Evolutionary conservation across 2,888 invertebrate species (phyloP), one percentile per base, ranked within the genome.

Genomic region (Pycnomerus fuliginosus): DNA sequence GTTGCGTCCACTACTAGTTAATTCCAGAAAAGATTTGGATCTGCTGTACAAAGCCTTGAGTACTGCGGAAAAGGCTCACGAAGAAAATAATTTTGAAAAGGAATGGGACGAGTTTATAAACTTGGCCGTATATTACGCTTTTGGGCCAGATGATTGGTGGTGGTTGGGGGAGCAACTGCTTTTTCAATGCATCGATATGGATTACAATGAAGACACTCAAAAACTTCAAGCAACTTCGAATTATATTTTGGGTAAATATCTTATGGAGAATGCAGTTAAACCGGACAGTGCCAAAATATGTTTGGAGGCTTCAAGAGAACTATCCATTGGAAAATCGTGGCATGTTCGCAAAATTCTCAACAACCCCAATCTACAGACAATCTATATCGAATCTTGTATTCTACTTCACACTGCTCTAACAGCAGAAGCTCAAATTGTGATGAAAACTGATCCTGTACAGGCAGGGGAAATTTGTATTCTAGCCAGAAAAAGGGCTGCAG

Each of bases 141-240:
- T 68, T 37, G 55, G 51, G 3, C 7, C 29, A 15, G 41, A 49
- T 5, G 55, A 62, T 16, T 78, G 79, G 61, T 64, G 78, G 50
- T 81, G 80, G 80, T 60, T 81, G 7, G 78, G 79, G 0, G 77
- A 80, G 52, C 78, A 80, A 57, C 67, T 80, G 32, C 73, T 74
- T 43, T 57, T 76, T 3, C 73, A 76, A 1, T 53, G 74, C 1
- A 71, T 76, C 1, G 71, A 74, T 1, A 71, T 73, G 37, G 64
- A 69, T 34, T 76, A 70, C 48, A 45, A 74, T 29, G 77, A 75
- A 1, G 76, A 77, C 1, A 35, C 39, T 12, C 7, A 30, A 4
- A 71, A 76, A 24, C 72, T 73, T 45, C 75, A 78, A 52, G 75
- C 74, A 1, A 67, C 74, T 35, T 73, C 74, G 55, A 73, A 76